phyloP scores from a whole-genome alignment of 2,113 vertebrate species.

The Aptenodytes forsteri region DNA sequence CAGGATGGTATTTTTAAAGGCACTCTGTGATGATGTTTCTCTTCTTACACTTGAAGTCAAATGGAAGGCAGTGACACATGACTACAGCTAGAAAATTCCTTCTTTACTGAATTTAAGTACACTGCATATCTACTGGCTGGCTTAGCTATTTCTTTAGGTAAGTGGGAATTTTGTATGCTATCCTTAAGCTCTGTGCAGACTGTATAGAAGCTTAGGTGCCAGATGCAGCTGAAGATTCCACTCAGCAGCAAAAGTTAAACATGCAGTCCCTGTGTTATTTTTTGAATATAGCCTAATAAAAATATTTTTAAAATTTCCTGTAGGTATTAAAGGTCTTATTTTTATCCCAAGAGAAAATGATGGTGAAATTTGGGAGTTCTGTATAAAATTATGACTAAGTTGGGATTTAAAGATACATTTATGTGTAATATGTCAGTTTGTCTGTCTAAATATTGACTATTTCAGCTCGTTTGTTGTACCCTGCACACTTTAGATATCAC shows the following conservation, averaged over 20 bases:
- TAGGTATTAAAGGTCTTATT: not conserved
- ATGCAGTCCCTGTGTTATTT: not conserved
- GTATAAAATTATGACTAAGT: not conserved
- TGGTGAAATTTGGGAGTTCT: not conserved
- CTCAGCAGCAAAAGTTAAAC: not conserved
- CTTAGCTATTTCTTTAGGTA: not conserved
- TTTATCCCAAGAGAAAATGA: not conserved
- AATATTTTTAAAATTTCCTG: not conserved
- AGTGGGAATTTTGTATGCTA: not conserved
- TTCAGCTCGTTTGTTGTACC: not conserved
- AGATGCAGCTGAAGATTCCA: not conserved
- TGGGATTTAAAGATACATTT: not conserved
- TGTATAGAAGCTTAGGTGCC: not conserved
- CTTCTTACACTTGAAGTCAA: not conserved
- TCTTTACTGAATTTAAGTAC: not conserved
- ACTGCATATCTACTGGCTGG: not conserved
- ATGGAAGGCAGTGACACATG: not conserved
- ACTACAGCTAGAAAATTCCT: not conserved
- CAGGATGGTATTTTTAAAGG: not conserved
- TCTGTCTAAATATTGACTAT: not conserved
- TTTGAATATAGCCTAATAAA: not conserved
- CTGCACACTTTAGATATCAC: not conserved
- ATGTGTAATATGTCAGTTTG: not conserved
- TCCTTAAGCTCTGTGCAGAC: not conserved
- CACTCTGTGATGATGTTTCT: not conserved